Evolutionary conservation across 2,113 vertebrate species (phyloP).

Genomic region (Nycticorax nycticorax): DNA sequence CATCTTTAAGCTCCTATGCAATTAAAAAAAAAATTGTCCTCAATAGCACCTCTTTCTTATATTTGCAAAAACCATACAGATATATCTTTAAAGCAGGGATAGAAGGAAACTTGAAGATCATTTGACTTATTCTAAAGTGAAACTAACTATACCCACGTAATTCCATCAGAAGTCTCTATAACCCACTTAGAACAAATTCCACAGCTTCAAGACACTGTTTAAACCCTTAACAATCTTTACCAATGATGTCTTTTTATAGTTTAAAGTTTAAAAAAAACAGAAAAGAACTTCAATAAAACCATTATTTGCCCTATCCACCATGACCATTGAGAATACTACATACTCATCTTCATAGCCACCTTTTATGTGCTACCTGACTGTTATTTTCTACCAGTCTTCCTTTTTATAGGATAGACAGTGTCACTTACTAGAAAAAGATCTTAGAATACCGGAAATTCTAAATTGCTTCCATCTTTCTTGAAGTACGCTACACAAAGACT

Average conservation of each 20-base stretch:
- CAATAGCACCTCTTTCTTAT: not conserved
- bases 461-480: not conserved
- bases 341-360: not conserved
- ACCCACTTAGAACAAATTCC: not conserved
- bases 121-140: not conserved
- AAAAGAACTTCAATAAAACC: not conserved
- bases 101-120: not conserved
- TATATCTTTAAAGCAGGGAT: accelerated
- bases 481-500: not conserved
- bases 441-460: not conserved
- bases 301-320: not conserved
- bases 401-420: not conserved
- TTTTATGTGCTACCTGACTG: not conserved
- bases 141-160: not conserved
- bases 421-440: not conserved
- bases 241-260: not conserved
- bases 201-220: not conserved
- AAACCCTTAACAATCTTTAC: not conserved
- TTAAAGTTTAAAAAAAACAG: not conserved
- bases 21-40: not conserved
- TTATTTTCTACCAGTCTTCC: not conserved
- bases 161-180: not conserved
- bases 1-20: slow-evolving; percentile 84
- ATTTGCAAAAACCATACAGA: not conserved
- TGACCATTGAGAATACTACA: not conserved